These are phyloP conservation scores for Caenorhabditis japonica DNA, from an alignment of 2,888 invertebrate species.

Conservation along the genomic window DNA sequence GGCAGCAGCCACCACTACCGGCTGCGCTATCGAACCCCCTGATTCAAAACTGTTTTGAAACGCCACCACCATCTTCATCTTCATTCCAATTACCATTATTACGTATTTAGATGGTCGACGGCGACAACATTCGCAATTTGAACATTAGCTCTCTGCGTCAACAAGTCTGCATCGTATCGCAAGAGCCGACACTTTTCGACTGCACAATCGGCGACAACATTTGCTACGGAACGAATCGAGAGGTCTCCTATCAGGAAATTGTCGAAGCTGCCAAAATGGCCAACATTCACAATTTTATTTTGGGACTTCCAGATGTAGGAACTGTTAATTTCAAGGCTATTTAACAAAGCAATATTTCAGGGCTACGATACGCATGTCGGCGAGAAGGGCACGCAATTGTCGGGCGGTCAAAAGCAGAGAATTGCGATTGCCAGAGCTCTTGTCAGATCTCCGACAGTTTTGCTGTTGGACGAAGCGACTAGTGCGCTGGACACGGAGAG, in stretches of 20 bases:
- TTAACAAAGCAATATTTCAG: conserved; percentile 16
- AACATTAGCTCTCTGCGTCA: conserved; percentile 84
- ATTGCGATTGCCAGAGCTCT: conserved; percentile 74
- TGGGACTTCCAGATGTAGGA: conserved; percentile 76
- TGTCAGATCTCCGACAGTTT: conserved; percentile 61
- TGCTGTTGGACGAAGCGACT: conserved; percentile 67
- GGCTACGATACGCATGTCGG: conserved; percentile 78
- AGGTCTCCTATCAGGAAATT: conserved; percentile 76
- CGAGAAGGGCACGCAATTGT: conserved; percentile 78
- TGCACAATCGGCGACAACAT: conserved; percentile 84
- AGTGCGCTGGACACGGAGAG: conserved; percentile 66
- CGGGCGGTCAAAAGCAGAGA: conserved; percentile 79
- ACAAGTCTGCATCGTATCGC: conserved; percentile 78
- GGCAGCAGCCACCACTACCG: no score
- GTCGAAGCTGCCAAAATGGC: conserved; percentile 78
- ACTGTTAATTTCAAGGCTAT: background rate
- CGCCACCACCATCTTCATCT: no score
- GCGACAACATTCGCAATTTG: conserved; percentile 82
- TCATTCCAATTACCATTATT: no score
- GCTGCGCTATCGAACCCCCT: no score
- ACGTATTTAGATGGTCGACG: conserved; percentile 79
- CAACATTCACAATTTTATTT: conserved; percentile 79
- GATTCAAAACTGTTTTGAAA: no score
- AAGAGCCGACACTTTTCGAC: conserved; percentile 69
- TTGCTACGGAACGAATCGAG: conserved; percentile 84